Percentiles rank a stretch among this genome's conserved stretches.
Evolutionary conservation across 2,888 invertebrate genomes (phyloP).

Genomic region (Coleophora flavipennella): DNA sequence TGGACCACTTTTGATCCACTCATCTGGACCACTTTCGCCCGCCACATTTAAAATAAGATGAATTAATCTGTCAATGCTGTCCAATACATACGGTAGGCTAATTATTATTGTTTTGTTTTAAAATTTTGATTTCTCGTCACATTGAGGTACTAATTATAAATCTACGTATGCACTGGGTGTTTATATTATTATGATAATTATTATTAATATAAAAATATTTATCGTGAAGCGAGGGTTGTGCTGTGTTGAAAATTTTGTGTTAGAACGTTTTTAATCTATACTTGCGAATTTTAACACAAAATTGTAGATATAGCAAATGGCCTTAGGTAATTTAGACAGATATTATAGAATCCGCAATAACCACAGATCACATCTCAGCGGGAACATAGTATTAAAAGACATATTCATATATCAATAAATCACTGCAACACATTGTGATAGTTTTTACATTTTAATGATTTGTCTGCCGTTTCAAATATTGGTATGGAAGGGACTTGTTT

Average conservation of each 20-base stretch:
- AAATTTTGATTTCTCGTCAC: constrained; percentile 38
- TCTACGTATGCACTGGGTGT: constrained; percentile 61
- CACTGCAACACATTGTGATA: constrained; percentile 43
- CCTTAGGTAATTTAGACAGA: constrained; percentile 60
- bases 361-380: constrained; percentile 43
- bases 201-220: constrained; percentile 12
- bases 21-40: no score
- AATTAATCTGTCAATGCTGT: constrained; percentile 30
- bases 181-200: constrained; percentile 37
- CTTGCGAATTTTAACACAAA: constrained; percentile 49
- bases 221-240: constrained; percentile 39
- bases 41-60: constrained; percentile 14
- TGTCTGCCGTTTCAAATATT: constrained; percentile 35
- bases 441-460: constrained; percentile 27
- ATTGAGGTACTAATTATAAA: constrained; percentile 56
- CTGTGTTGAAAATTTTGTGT: constrained; percentile 61
- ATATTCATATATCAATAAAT: constrained; percentile 33
- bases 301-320: constrained; percentile 65
- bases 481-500: constrained; percentile 2
- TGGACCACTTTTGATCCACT: no score
- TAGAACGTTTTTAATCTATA: constrained; percentile 22
- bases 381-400: constrained; percentile 63
- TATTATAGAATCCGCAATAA: constrained; percentile 41
- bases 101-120: constrained; percentile 44
- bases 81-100: constrained; percentile 47